phyloP scores from a whole-genome alignment of 2,113 vertebrate genomes.

The Chaetorhynchus papuensis region DNA sequence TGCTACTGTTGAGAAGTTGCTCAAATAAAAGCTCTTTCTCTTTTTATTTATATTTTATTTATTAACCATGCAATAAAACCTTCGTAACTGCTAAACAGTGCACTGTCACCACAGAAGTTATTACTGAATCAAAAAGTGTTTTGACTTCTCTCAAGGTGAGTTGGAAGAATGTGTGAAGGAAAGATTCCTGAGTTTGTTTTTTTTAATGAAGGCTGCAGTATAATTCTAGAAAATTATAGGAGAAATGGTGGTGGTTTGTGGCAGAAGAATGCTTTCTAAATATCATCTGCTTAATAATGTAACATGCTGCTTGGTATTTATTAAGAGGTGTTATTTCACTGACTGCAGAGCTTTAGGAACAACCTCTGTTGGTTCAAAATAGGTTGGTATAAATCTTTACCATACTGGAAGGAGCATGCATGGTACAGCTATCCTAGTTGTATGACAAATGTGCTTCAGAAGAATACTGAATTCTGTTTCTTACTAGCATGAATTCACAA shows the following conservation, averaged over 20 bases:
- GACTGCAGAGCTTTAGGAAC: background rate
- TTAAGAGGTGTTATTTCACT: background rate
- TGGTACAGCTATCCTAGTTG: background rate
- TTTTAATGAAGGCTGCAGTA: background rate
- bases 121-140: background rate
- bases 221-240: background rate
- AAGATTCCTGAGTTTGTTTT: background rate
- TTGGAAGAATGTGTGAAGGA: background rate
- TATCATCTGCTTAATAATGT: background rate
- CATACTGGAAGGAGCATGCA: background rate
- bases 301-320: background rate
- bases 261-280: background rate
- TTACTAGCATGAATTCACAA: background rate
- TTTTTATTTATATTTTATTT: background rate
- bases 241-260: background rate
- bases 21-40: conserved; percentile 19
- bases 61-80: background rate
- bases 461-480: background rate
- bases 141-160: background rate
- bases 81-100: background rate
- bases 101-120: background rate
- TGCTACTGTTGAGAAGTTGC: background rate
- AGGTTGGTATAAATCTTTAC: background rate
- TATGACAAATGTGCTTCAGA: background rate
- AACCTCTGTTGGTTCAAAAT: background rate